Evolutionary conservation across 2,113 vertebrate species (phyloP).

Genomic region (Sitta europaea): DNA sequence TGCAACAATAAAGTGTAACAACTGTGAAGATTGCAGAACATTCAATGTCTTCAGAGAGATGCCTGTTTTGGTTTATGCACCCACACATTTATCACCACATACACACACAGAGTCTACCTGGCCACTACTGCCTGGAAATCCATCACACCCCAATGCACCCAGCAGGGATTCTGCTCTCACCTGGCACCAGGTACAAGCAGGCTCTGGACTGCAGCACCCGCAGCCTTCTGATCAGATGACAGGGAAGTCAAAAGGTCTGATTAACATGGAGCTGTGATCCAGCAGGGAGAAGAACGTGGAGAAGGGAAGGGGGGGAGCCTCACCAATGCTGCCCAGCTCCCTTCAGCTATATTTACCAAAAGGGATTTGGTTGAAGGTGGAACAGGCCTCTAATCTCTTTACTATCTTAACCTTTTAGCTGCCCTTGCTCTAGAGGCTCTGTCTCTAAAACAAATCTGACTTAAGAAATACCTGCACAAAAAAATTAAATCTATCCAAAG

Average conservation of each 20-base stretch:
- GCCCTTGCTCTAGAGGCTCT: not conserved
- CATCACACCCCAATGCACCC: not conserved
- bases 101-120: not conserved
- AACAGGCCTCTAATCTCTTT: slow-evolving; percentile 33
- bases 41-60: not conserved
- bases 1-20: not conserved
- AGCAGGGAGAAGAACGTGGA: not conserved
- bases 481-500: not conserved
- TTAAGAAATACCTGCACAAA: not conserved
- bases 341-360: slow-evolving; percentile 24
- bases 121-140: not conserved
- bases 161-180: not conserved
- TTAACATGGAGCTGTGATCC: not conserved
- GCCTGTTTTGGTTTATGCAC: not conserved
- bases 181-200: not conserved
- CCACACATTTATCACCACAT: not conserved
- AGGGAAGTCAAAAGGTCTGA: not conserved
- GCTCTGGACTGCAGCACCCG: not conserved
- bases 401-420: slow-evolving; percentile 42
- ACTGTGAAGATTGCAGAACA: not conserved
- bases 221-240: not conserved
- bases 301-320: not conserved
- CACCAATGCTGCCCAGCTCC: not conserved
- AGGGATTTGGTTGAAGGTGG: not conserved
- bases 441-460: not conserved